phyloP scores from a whole-genome alignment of 2,888 invertebrate genomes.

The Leucophenga maculata region DNA sequence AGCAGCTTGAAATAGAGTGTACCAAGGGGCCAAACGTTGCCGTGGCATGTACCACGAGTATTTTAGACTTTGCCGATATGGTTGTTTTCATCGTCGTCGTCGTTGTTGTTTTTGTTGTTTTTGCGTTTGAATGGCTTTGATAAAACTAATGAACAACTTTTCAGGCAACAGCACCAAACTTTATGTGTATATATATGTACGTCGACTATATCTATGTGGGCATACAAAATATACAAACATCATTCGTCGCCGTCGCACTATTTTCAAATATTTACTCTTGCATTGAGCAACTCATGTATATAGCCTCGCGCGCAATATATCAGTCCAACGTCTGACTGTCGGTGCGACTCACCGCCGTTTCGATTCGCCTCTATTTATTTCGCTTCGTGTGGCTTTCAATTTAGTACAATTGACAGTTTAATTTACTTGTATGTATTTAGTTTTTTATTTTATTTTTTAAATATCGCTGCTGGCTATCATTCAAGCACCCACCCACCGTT shows the following conservation, averaged over 20 bases:
- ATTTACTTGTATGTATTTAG: conserved; percentile 1
- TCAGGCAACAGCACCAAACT: not conserved
- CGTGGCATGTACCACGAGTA: not conserved
- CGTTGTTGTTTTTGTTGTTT: not conserved
- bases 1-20: not conserved
- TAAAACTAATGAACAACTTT: not conserved
- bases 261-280: conserved; percentile 10
- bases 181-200: not conserved
- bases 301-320: conserved; percentile 6
- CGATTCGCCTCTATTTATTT: not conserved
- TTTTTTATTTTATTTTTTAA: not conserved
- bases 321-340: not conserved
- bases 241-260: not conserved
- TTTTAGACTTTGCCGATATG: not conserved
- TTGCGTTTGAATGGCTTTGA: not conserved
- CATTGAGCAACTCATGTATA: conserved; percentile 3
- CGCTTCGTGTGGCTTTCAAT: conserved; percentile 1
- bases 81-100: not conserved
- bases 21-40: too few relatives aligned
- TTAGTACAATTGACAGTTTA: conserved; percentile 6
- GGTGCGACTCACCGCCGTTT: not conserved
- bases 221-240: not conserved
- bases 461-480: not conserved
- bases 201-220: not conserved
- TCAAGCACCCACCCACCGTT: not conserved